Conservation (phyloP, 2,888 invertebrate genomes). For the Autographa pulchrina region DNA sequence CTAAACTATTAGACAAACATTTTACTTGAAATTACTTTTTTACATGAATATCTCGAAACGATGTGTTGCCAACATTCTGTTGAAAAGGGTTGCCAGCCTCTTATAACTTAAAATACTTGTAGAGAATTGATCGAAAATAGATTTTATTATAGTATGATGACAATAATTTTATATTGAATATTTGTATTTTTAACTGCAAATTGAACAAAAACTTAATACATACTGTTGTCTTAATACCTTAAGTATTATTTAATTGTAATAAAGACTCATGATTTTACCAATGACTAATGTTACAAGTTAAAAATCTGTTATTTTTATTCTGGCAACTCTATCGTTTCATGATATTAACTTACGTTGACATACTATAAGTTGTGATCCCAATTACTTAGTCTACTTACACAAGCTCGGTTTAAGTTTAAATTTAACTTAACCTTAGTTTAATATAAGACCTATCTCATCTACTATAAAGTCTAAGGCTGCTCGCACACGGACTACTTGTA, state of each 20-base stretch:
- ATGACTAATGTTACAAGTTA: too few species aligned
- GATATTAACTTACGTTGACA: neutral
- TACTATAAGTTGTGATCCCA: conserved; percentile 5
- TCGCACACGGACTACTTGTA: too few species aligned
- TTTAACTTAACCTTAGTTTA: neutral
- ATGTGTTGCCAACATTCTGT: neutral
- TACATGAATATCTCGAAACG: neutral
- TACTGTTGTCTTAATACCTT: too few species aligned
- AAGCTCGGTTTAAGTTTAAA: neutral
- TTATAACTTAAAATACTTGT: neutral
- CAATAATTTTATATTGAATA: too few species aligned
- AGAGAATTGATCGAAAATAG: too few species aligned
- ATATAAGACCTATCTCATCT: neutral
- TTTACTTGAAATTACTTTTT: neutral
- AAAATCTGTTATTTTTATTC: neutral
- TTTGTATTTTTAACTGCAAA: too few species aligned
- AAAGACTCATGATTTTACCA: too few species aligned
- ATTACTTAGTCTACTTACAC: neutral
- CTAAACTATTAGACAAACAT: neutral
- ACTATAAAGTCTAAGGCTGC: too few species aligned
- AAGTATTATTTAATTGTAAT: too few species aligned
- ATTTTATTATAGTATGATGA: too few species aligned
- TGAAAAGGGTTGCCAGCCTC: neutral
- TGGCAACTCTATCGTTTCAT: neutral
- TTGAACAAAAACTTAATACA: too few species aligned